Percentiles rank a stretch among this genome's conserved stretches.
phyloP scores from a whole-genome alignment of 2,797 vertebrate genomes.

The Toxotes lorentzi region DNA sequence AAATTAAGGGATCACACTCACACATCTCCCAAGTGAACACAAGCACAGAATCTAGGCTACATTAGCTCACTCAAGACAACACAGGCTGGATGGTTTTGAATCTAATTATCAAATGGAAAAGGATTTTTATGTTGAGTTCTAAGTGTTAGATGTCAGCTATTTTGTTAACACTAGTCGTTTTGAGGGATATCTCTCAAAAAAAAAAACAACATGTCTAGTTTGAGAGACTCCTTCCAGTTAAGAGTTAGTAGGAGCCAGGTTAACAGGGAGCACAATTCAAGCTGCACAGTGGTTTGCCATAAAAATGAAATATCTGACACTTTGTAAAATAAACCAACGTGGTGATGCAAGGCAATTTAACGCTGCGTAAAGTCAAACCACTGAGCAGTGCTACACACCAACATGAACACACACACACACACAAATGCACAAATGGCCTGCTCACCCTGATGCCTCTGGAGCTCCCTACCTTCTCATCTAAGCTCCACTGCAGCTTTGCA shows the following conservation, averaged over 20 bases:
- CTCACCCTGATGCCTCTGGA: constrained; percentile 85
- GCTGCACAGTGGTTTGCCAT: constrained; percentile 63
- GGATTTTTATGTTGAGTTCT: background rate
- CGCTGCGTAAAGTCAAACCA: constrained; percentile 62
- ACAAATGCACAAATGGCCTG: constrained; percentile 72
- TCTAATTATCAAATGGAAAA: constrained; percentile 24
- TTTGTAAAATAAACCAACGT: constrained; percentile 22
- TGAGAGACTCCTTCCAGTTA: constrained; percentile 55
- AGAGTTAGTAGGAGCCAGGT: constrained; percentile 56
- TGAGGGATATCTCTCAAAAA: constrained; percentile 46
- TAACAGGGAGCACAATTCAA: constrained; percentile 31
- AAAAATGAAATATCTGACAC: constrained; percentile 36
- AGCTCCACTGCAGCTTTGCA: constrained; percentile 88
- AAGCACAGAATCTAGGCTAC: constrained; percentile 32
- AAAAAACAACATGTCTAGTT: constrained; percentile 8
- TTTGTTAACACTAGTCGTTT: constrained; percentile 52
- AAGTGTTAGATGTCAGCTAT: constrained; percentile 29
- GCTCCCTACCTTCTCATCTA: constrained; percentile 89
- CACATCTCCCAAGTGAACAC: constrained; percentile 43
- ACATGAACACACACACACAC: constrained; percentile 45
- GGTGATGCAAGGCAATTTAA: constrained; percentile 40
- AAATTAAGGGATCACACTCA: constrained; percentile 41
- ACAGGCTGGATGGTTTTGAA: constrained; percentile 1
- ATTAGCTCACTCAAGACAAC: constrained; percentile 28
- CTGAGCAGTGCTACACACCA: constrained; percentile 62